Conservation (phyloP, 2,797 vertebrate species). For the Neosilurus hyrtlii region DNA sequence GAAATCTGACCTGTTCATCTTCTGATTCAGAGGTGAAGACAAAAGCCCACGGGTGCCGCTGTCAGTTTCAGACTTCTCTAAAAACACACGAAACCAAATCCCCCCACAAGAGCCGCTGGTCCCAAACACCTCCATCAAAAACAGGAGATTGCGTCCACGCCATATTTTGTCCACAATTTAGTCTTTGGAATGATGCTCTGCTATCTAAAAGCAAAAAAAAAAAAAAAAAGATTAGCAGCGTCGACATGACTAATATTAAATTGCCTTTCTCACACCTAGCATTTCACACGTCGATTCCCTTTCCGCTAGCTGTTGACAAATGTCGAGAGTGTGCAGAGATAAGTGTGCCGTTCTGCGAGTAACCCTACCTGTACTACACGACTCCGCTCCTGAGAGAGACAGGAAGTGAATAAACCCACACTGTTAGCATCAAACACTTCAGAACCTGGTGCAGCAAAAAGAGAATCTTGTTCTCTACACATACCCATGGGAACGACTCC, state of each 20-base stretch:
- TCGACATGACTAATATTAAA: conserved; percentile 49
- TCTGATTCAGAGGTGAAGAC: conserved; percentile 99
- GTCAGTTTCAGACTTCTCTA: conserved; percentile 95
- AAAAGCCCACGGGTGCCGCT: conserved; percentile 97
- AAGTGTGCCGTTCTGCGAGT: conserved; percentile 49
- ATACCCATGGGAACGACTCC: conserved; percentile 70
- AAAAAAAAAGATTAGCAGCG: conserved; percentile 53
- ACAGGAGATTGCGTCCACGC: conserved; percentile 96
- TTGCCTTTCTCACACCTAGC: conserved; percentile 66
- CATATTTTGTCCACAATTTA: conserved; percentile 69
- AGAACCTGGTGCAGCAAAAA: conserved; percentile 77
- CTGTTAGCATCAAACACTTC: conserved; percentile 74
- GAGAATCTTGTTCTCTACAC: conserved; percentile 72
- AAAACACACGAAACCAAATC: conserved; percentile 89
- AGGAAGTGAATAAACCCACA: conserved; percentile 47
- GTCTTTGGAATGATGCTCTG: conserved; percentile 6
- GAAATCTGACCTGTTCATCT: conserved; percentile 98
- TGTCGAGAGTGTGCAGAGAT: conserved; percentile 71
- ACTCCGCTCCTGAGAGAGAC: conserved; percentile 41
- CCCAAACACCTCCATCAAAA: conserved; percentile 93
- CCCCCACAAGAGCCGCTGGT: conserved; percentile 91
- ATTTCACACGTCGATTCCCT: conserved; percentile 69
- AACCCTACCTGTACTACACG: conserved; percentile 42
- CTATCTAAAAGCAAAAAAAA: conserved; percentile 37
- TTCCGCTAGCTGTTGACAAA: conserved; percentile 71